phyloP scores from a whole-genome alignment of 1,140 invertebrate species.

The Dryas iulia region DNA sequence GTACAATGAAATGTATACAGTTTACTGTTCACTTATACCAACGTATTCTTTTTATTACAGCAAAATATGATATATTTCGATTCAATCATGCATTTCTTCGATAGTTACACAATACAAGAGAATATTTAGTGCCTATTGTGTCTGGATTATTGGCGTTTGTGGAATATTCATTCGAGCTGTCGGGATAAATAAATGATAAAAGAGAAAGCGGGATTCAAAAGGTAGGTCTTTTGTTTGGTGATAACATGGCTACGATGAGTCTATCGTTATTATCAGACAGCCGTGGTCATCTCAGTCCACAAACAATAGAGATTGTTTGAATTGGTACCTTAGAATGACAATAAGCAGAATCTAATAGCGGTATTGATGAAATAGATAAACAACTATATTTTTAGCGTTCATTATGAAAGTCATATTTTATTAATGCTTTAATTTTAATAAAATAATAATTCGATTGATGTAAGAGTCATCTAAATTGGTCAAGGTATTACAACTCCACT shows the following conservation, averaged over 20 bases:
- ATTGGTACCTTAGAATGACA: constrained; percentile 31
- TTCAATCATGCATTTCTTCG: neutral
- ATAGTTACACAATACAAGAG: neutral
- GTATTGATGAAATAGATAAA: constrained; percentile 15
- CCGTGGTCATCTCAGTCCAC: constrained; percentile 41
- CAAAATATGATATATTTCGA: neutral
- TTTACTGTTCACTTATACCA: too few species aligned
- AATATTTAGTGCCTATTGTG: constrained; percentile 15
- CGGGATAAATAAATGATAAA: constrained; percentile 36
- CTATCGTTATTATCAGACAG: constrained; percentile 45
- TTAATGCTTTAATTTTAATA: neutral
- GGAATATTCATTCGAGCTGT: constrained; percentile 23
- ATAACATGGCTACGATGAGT: constrained; percentile 33
- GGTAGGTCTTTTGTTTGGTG: constrained; percentile 48
- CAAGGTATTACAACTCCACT: too few species aligned
- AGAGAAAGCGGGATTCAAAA: constrained; percentile 61
- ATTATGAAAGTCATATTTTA: neutral
- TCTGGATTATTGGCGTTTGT: constrained; percentile 18
- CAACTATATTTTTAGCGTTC: constrained; percentile 7
- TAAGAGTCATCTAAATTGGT: too few species aligned
- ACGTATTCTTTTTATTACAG: too few species aligned
- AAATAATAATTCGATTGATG: too few species aligned
- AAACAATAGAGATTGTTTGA: constrained; percentile 58
- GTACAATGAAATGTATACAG: too few species aligned
- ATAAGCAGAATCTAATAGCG: constrained; percentile 24